phyloP scores from a whole-genome alignment of 2,797 vertebrate species.

The Enteromius anoplus region DNA sequence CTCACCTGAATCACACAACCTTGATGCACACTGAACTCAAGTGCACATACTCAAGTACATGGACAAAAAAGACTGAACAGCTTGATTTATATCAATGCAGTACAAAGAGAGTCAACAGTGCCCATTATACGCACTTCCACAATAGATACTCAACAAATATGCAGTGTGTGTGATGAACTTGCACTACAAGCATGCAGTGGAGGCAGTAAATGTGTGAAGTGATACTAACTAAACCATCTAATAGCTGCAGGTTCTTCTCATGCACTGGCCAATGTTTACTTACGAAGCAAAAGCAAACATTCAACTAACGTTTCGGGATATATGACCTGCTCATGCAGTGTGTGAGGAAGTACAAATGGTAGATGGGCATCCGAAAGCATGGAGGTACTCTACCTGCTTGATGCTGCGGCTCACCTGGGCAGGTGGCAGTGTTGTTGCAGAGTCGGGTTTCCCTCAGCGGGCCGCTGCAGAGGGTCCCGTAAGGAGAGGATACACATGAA shows the following conservation, averaged over 20 bases:
- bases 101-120: slow-evolving; percentile 15
- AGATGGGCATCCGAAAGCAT: background rate
- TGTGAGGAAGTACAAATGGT: slow-evolving; percentile 15
- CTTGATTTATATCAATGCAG: background rate
- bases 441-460: slow-evolving; percentile 92
- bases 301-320: background rate
- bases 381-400: slow-evolving; percentile 72
- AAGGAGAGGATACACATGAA: slow-evolving; percentile 95
- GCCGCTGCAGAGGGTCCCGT: slow-evolving; percentile 95
- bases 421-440: slow-evolving; percentile 95
- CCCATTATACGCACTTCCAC: slow-evolving; percentile 1
- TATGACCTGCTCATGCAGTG: slow-evolving; percentile 21
- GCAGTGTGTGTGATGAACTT: slow-evolving; percentile 16
- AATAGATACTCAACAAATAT: slow-evolving; percentile 14
- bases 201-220: background rate
- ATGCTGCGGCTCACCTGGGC: slow-evolving; percentile 86
- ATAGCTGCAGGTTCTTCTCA: background rate
- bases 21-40: slow-evolving; percentile 2
- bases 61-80: background rate
- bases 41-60: background rate
- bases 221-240: background rate
- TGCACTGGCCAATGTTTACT: background rate
- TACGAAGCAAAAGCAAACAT: slow-evolving; percentile 18
- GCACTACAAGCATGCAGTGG: slow-evolving; percentile 6
- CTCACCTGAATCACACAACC: background rate